Evolutionary conservation across 2,797 vertebrate genomes (phyloP), one percentile per base, ranked within the genome.

Genomic region (Phyllotis vaccarum): DNA sequence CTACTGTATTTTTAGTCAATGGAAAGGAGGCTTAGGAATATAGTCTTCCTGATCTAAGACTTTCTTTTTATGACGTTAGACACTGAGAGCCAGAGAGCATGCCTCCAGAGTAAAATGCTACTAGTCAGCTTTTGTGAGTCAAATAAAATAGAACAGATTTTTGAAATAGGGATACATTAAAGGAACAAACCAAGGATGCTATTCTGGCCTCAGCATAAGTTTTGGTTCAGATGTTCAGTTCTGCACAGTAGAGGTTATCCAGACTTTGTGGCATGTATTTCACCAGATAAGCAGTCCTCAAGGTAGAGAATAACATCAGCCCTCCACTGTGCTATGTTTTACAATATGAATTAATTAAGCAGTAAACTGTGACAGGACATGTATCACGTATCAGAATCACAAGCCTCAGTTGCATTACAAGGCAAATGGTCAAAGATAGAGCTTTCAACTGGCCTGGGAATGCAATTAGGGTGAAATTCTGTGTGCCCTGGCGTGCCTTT

Each of bases 261-360:
- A 46, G 56, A 49, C 29, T 78, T 93, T 34, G 86, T 83, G 4
- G 75, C 43, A 97, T 72, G 90, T 75, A 95, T 89, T 82, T 40
- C 68, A 21, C 2, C 68, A 89, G 62, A 89, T 24, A 79, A 94
- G 49, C 62, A 56, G 54, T 4, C 72, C 62, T 93, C 58, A 49
- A 88, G 72, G 94, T 85, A 46, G 80, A 91, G 91, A 90, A 76
- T 19, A 94, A 78, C 89, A 92, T 0, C 13, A 40, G 95, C 85
- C 83, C 91, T 92, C 86, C 76, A 56, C 24, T 81, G 91, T 91
- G 85, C 85, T 90, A 80, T 82, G 74, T 91, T 97, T 94, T 93
- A 96, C 49, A 98, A 95, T 43, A 60, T 91, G 95, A 97, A 95
- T 95, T 97, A 97, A 98, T 96, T 97, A 97, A 98, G 97, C 94